phyloP scores from a whole-genome alignment of 2,797 vertebrate species.

The Acanthurus tractus region DNA sequence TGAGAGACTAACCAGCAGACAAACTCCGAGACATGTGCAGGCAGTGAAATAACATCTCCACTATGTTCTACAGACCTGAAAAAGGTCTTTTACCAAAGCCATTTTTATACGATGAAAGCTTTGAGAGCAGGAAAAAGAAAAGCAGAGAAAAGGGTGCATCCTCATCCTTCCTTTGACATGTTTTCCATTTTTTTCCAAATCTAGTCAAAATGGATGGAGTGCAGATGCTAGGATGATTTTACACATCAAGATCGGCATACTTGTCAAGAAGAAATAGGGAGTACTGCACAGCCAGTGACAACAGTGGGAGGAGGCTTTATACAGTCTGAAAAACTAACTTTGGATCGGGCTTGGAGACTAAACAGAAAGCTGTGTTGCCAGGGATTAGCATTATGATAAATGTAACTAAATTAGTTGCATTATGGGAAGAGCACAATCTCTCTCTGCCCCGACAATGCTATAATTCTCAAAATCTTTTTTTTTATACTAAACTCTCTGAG shows the following conservation, averaged over 20 bases:
- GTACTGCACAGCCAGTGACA: neutral
- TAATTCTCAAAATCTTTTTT: neutral
- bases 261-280: neutral
- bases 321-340: neutral
- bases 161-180: neutral
- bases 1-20: neutral
- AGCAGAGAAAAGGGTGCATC: too few species aligned
- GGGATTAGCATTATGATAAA: too few species aligned
- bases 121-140: slow-evolving; percentile 2
- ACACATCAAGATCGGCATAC: neutral
- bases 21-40: neutral
- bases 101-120: neutral
- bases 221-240: neutral
- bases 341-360: neutral
- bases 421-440: neutral
- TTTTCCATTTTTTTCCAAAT: neutral
- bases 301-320: neutral
- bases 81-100: neutral
- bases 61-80: neutral
- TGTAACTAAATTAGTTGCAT: neutral
- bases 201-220: slow-evolving; percentile 1
- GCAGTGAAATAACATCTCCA: slow-evolving; percentile 3
- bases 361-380: neutral
- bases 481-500: neutral
- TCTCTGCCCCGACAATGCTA: too few species aligned